phyloP scores from a whole-genome alignment of 2,797 vertebrate species.

The Pampus argenteus region DNA sequence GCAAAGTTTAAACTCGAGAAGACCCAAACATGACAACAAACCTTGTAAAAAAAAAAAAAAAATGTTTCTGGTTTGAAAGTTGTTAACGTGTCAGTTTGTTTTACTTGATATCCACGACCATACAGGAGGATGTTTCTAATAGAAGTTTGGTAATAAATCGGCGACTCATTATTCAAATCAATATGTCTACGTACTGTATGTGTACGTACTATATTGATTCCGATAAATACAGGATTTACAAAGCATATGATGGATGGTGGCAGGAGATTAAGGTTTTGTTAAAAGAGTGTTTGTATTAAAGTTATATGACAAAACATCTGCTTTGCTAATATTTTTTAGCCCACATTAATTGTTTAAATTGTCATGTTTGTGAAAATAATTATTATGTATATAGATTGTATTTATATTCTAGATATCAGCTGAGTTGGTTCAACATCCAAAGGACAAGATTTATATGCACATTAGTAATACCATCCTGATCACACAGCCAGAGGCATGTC shows the following conservation, averaged over 20 bases:
- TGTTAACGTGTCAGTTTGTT: not conserved
- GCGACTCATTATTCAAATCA: not conserved
- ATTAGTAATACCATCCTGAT: not conserved
- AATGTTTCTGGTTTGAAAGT: too few species aligned
- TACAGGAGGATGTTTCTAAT: not conserved
- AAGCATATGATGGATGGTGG: not conserved
- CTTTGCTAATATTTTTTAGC: not conserved
- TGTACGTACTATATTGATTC: constrained; percentile 1
- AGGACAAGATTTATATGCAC: not conserved
- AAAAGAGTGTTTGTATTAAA: not conserved
- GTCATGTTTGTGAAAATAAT: not conserved
- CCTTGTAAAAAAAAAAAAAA: constrained; percentile 15
- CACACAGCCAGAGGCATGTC: not conserved
- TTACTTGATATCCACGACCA: not conserved
- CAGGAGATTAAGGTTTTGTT: not conserved
- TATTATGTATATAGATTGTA: not conserved
- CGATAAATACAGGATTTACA: not conserved
- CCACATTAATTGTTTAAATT: not conserved
- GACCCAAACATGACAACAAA: constrained; percentile 34
- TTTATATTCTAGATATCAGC: not conserved
- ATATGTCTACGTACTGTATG: not conserved
- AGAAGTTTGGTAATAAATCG: not conserved
- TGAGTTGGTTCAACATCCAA: too few species aligned
- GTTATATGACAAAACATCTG: not conserved
- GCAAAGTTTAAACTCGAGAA: constrained; percentile 84